These are phyloP conservation scores for Anticlea derivata DNA, from an alignment of 2,888 invertebrate genomes.

Conservation along the genomic window DNA sequence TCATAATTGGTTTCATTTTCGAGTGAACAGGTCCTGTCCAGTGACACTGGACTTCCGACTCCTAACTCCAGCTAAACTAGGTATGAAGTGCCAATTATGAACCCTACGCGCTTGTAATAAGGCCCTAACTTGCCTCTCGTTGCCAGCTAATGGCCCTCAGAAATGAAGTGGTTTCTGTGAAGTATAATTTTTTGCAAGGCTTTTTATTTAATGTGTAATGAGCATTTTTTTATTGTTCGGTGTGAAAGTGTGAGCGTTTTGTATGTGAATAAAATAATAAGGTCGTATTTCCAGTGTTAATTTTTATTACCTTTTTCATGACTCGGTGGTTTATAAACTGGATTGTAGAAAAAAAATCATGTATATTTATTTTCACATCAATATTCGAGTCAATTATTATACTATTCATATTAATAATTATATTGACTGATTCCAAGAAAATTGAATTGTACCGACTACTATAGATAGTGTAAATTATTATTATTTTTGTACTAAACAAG, in stretches of 20 bases:
- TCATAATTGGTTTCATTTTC: conserved; percentile 81
- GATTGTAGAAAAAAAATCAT: no score
- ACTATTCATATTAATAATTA: no score
- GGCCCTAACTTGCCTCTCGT: conserved; percentile 37
- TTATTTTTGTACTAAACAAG: no score
- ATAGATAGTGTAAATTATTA: no score
- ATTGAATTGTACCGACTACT: no score
- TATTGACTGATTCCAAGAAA: no score
- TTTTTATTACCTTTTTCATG: no score
- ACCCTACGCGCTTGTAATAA: conserved; percentile 51
- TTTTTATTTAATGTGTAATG: conserved; percentile 34
- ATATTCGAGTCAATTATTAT: no score
- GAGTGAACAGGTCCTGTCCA: conserved; percentile 73
- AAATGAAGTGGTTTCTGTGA: conserved; percentile 39
- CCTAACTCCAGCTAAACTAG: conserved; percentile 48
- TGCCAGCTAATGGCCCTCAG: conserved; percentile 38
- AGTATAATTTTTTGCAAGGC: conserved; percentile 35
- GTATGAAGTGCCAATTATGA: conserved; percentile 51
- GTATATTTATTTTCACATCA: no score
- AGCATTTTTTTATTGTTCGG: conserved; percentile 31
- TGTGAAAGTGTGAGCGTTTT: conserved; percentile 22
- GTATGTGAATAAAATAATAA: conserved; percentile 7
- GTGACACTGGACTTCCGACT: conserved; percentile 66
- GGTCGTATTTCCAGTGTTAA: neutral
- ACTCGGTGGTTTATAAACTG: no score